Conservation (phyloP, 2,113 vertebrate genomes). For the Agapornis roseicollis region DNA sequence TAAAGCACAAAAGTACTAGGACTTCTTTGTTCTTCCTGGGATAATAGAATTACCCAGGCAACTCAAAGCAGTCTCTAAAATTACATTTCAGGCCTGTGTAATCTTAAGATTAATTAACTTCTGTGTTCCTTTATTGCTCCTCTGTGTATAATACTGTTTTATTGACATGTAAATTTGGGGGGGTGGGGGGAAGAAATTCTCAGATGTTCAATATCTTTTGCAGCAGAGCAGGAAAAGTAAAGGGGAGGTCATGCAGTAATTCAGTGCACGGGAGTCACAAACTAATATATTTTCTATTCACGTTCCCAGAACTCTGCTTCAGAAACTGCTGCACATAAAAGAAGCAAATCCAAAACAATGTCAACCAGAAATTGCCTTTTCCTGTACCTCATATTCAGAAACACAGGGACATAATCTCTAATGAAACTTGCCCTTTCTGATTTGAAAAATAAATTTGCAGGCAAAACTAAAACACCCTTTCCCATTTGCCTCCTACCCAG, state of each 20-base stretch:
- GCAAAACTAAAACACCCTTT: not conserved
- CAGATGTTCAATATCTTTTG: slow-evolving; percentile 25
- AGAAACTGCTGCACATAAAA: not conserved
- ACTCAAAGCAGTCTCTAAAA: slow-evolving; percentile 16
- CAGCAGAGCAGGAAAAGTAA: not conserved
- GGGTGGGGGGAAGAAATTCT: not conserved
- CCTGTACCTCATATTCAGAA: not conserved
- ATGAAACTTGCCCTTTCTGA: not conserved
- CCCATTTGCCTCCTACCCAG: not conserved
- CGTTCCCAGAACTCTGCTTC: not conserved
- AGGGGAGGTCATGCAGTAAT: not conserved
- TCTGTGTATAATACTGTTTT: slow-evolving; percentile 24
- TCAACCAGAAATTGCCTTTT: slow-evolving; percentile 1
- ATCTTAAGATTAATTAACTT: slow-evolving; percentile 54
- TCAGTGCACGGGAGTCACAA: not conserved
- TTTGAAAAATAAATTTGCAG: not conserved
- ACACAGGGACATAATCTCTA: not conserved
- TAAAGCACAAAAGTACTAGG: not conserved
- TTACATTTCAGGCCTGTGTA: not conserved
- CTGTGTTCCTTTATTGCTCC: not conserved
- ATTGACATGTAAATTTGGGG: slow-evolving; percentile 18
- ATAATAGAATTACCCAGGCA: slow-evolving; percentile 27
- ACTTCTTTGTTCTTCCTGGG: not conserved
- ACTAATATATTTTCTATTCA: slow-evolving; percentile 6
- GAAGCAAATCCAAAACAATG: not conserved